A percentile compares a stretch with the other conserved stretches of the same genome.
phyloP scores from a whole-genome alignment of 2,113 vertebrate genomes.

The Sander vitreus region DNA sequence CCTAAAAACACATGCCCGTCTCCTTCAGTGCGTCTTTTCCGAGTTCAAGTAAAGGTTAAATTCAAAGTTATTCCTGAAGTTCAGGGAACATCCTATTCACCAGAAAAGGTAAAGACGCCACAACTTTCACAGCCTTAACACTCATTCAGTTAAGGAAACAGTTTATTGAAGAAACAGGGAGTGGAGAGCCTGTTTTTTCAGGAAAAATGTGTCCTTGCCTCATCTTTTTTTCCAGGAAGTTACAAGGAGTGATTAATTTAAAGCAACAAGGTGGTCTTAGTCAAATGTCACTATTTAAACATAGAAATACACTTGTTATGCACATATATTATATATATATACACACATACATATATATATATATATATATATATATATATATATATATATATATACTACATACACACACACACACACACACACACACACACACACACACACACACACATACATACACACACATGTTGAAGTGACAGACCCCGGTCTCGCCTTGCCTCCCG shows the following conservation, averaged over 20 bases:
- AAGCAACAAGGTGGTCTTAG: constrained; percentile 20
- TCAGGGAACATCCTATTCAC: neutral
- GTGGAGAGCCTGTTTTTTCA: constrained; percentile 7
- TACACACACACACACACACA: neutral
- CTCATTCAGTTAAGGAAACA: constrained; percentile 9
- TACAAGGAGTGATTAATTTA: constrained; percentile 5
- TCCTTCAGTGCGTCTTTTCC: neutral
- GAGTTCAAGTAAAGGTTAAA: constrained; percentile 24
- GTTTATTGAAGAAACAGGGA: constrained; percentile 59
- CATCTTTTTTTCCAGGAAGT: neutral
- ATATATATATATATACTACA: no score
- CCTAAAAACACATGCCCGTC: neutral
- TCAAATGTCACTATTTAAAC: constrained; percentile 17
- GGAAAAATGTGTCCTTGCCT: neutral
- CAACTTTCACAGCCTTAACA: neutral
- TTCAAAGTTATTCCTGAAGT: constrained; percentile 31
- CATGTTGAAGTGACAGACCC: constrained; percentile 16
- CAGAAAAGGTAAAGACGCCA: constrained; percentile 33
- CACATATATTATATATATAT: no score
- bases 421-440: neutral
- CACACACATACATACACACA: constrained; percentile 2
- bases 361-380: no score
- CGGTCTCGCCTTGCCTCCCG: constrained; percentile 27
- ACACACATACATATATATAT: no score
- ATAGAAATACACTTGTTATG: neutral